Conservation (phyloP, 2,888 invertebrate species). For the Artemia sp. region DNA sequence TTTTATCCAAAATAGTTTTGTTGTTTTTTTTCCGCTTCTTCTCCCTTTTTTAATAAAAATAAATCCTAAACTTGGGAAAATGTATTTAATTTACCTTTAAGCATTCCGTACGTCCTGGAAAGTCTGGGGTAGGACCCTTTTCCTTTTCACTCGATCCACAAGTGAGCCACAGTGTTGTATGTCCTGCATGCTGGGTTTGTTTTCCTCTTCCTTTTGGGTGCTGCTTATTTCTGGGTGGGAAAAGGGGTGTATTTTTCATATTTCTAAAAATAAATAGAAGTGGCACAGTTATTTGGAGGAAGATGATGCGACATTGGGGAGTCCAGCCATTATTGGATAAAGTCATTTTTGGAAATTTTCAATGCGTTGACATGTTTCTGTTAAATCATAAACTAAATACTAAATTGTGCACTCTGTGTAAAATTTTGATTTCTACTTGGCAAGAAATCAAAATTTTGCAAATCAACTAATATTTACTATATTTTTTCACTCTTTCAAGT, state of each 20-base stretch:
- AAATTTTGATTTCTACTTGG: too few species aligned
- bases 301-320: not conserved
- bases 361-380: not conserved
- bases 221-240: slow-evolving; percentile 1
- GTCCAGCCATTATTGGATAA: not conserved
- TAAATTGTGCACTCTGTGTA: not conserved
- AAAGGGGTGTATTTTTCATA: slow-evolving; percentile 14
- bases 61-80: too few species aligned
- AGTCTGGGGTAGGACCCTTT: not conserved
- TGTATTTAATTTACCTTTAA: not conserved
- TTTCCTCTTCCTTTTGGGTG: not conserved
- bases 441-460: too few species aligned
- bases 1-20: too few species aligned
- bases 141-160: slow-evolving; percentile 10
- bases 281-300: not conserved
- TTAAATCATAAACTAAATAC: not conserved
- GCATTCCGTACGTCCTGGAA: slow-evolving; percentile 9
- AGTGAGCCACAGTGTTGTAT: not conserved
- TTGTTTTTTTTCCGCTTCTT: too few species aligned
- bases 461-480: too few species aligned
- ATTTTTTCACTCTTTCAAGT: too few species aligned
- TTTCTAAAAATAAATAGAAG: not conserved
- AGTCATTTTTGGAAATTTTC: not conserved
- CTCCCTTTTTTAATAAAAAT: too few species aligned
- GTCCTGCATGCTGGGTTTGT: not conserved